A percentile compares a stretch with the other conserved stretches of the same genome.
Conservation (phyloP, 2,113 vertebrate species). For the Dicaeum eximium region DNA sequence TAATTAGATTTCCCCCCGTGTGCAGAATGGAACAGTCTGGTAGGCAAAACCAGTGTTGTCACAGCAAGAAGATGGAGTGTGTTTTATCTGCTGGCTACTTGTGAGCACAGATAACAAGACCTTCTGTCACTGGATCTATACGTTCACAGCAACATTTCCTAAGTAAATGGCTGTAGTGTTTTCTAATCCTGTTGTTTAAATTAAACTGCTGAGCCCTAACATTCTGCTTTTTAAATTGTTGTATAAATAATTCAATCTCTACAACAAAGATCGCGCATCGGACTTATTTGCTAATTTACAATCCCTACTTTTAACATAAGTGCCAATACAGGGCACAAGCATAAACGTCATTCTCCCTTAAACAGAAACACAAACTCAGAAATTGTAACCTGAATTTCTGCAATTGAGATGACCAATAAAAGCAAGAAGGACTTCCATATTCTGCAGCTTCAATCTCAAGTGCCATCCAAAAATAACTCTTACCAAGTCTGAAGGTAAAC, state of each 20-base stretch:
- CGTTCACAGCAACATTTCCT: neutral
- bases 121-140: neutral
- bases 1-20: neutral
- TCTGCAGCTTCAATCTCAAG: neutral
- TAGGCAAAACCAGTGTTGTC: neutral
- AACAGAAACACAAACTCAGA: neutral
- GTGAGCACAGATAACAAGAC: neutral
- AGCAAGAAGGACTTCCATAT: neutral
- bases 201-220: neutral
- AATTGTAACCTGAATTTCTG: neutral
- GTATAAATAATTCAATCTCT: neutral
- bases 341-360: neutral
- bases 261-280: neutral
- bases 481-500: neutral
- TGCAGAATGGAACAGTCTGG: neutral
- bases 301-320: neutral
- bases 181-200: neutral
- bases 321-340: neutral
- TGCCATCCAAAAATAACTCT: neutral
- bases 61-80: neutral
- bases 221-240: accelerated
- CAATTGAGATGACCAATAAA: neutral
- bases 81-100: neutral
- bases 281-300: neutral
- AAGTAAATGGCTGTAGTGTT: neutral